phyloP scores from a whole-genome alignment of 1,140 invertebrate genomes.

The Procambarus clarkii region DNA sequence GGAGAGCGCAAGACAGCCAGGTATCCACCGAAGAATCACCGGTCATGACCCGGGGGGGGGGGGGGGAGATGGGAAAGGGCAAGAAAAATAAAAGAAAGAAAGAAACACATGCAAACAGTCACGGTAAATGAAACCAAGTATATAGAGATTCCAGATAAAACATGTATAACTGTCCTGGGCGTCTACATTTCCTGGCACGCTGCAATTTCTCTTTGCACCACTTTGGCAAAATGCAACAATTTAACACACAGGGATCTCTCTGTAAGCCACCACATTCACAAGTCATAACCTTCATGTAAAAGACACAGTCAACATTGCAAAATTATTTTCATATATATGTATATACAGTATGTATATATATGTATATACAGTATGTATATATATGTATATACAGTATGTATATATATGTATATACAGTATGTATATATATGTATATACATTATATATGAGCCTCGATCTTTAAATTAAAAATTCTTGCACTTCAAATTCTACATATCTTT shows the following conservation, averaged over 20 bases:
- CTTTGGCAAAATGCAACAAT: background rate
- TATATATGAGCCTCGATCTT: no score
- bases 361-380: no score
- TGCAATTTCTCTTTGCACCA: background rate
- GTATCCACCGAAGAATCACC: no score
- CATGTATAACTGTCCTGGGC: background rate
- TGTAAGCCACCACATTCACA: background rate
- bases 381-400: no score
- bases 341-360: no score
- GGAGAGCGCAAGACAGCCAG: no score
- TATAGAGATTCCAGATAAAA: background rate
- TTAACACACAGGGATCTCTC: background rate
- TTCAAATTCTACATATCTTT: background rate
- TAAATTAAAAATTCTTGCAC: background rate
- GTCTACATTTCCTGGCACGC: background rate
- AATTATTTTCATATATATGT: background rate
- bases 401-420: no score
- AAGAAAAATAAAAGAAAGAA: no score
- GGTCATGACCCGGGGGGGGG: no score
- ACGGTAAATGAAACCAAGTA: background rate
- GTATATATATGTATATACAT: no score
- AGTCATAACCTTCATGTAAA: background rate
- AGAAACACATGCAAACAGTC: background rate
- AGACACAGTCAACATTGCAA: background rate
- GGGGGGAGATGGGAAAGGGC: no score